Base-by-base conservation (phyloP, 2,888 invertebrate species). In the Gymnoscelis rufifasciata region DNA sequence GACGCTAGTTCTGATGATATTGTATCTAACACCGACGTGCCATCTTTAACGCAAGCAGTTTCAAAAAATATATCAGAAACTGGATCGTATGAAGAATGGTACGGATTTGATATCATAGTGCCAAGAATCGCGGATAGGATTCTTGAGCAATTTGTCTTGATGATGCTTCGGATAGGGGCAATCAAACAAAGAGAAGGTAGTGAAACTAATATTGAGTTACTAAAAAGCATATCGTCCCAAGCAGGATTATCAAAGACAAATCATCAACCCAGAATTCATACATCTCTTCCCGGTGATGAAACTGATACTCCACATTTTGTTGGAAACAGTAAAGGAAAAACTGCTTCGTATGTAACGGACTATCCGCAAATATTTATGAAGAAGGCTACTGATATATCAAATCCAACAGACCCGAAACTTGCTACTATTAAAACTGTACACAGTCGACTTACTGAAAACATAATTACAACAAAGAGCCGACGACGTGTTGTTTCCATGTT, bases 311-410 rank as follows among this genome's bases (percentile, higher is more conserved):
- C 83, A 5, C 71, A 68, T 6, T 59, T 65, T 13, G 71, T 81
- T 1, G 77, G 74, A 2, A 81, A 64, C 40, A 77, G 62, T 40
- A 74, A 61, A 58, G 70, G 64, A 15, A 73, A 60, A 35, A 71
- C 66, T 15, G 75, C 82, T n/a, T 77, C 79, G 3, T 87, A 84
- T 47, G 56, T 87, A 31, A 69, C 71, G 24, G 77, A 87, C 39
- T 86, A 83, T 60, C 86, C 86, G 10, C 73, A 84, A 57, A 83
- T 86, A 64, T 87, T 87, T 59, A 78, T 73, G 70, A 84, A 78
- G 57, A 82, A 69, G 38, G 51, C 65, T 7, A 55, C 71, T 0
- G 78, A 78, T 15, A 43, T 60, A 13, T 57, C 64, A 43, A 51
- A 56, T 5, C 14, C 42, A 19, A 42, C 39, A 6, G 58, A 58